Percentiles rank a stretch among this genome's conserved stretches.
These are phyloP conservation scores for Lycodopsis pacificus DNA, from an alignment of 2,797 vertebrate genomes.

Conservation along the genomic window DNA sequence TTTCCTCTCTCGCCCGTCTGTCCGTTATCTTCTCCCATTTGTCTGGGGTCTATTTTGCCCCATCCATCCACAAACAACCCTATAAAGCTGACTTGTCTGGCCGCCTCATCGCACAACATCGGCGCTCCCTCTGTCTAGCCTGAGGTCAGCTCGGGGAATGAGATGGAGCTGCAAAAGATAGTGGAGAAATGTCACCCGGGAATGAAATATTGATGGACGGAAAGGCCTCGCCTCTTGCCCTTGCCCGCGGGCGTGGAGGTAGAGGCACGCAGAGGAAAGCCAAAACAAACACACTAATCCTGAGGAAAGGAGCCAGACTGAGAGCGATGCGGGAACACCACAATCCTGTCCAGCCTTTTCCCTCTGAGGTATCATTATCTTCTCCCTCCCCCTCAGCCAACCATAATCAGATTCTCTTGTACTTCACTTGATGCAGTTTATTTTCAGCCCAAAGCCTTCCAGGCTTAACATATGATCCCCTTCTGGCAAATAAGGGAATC, in stretches of 20 bases:
- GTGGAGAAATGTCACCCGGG: constrained; percentile 73
- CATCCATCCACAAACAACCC: constrained; percentile 69
- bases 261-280: constrained; percentile 58
- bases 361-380: constrained; percentile 49
- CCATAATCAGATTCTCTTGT: constrained; percentile 65
- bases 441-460: constrained; percentile 52
- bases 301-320: constrained; percentile 31
- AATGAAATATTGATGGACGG: constrained; percentile 79
- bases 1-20: constrained; percentile 47
- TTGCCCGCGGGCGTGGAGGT: constrained; percentile 39
- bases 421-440: constrained; percentile 55
- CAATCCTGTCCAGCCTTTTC: constrained; percentile 30
- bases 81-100: constrained; percentile 67
- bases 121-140: constrained; percentile 55
- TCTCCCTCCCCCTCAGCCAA: constrained; percentile 24
- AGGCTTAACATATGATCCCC: constrained; percentile 60
- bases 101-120: constrained; percentile 55
- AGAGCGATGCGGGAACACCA: constrained; percentile 23
- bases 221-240: constrained; percentile 63
- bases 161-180: constrained; percentile 68
- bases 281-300: constrained; percentile 68
- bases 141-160: constrained; percentile 71
- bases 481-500: constrained; percentile 64
- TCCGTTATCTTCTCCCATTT: constrained; percentile 75
- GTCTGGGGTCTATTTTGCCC: constrained; percentile 70